These are phyloP conservation scores for Aythya baeri DNA, from an alignment of 2,113 vertebrate genomes.

Conservation along the genomic window DNA sequence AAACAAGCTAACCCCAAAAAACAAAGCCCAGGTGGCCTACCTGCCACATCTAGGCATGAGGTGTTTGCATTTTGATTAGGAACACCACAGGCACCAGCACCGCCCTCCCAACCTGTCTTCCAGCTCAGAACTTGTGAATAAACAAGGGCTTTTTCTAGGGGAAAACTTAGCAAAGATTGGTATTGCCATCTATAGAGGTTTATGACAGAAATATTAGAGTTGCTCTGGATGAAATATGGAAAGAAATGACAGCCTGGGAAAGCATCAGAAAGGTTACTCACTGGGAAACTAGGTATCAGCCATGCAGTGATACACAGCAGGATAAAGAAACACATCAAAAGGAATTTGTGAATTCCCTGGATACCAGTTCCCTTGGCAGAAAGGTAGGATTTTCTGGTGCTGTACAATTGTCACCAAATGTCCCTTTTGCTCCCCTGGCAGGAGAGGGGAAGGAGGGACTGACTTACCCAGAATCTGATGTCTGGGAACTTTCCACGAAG, in stretches of 20 bases:
- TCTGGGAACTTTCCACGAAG: constrained; percentile 77
- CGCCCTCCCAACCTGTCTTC: background rate
- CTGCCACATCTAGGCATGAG: background rate
- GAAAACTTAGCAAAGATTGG: background rate
- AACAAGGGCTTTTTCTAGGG: background rate
- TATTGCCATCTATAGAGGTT: background rate
- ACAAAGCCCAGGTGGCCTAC: background rate
- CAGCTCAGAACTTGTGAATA: background rate
- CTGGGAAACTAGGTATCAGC: background rate
- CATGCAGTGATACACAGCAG: background rate
- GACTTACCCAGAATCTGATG: constrained; percentile 75
- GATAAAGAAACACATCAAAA: background rate
- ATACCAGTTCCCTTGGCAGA: background rate
- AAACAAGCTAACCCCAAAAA: background rate
- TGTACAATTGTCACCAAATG: background rate
- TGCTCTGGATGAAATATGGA: background rate
- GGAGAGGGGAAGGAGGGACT: no score
- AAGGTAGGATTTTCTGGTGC: background rate
- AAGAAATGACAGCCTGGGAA: background rate
- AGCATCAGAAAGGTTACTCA: background rate
- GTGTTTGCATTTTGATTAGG: background rate
- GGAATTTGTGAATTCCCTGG: background rate
- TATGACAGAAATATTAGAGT: background rate
- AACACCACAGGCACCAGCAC: rapidly evolving
- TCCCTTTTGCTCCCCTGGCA: background rate